Base-by-base conservation (phyloP, 2,113 vertebrate genomes). In the Cryptomyrus ogoouensis region DNA sequence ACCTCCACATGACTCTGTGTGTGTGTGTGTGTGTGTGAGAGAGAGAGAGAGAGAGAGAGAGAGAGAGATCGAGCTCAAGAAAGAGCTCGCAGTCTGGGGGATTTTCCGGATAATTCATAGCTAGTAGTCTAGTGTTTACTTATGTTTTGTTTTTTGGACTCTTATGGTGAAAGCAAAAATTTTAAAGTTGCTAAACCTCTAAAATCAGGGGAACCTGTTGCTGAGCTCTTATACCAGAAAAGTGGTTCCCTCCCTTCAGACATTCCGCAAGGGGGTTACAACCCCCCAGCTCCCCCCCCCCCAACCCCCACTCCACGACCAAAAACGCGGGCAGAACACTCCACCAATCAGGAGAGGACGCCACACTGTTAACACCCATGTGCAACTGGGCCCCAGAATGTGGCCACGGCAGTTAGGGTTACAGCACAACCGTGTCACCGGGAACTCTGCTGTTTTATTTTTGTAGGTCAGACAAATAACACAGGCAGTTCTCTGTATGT, bases 291-390 rank as follows among this genome's bases (percentile, higher is more conserved):
- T 15, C 46, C 56, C 10, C 87, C 44, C 89, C 70, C 88, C 83
- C 83, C 1, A 42, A 91, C 31, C 70, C 31, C 74, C 90, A 85
- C 7, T 5, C 88, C 83, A 83, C 31, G 0, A 46, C 42, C 21
- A 90, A 90, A 12, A 83, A 74, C 90, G 89, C 92, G 91, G 49
- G 90, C 92, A 92, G 31, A 87, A 89, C 31, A 84, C 56, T 39
- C 47, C 62, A 89, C 44, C 50, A 3, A 86, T 94, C 93, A 89
- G 93, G 93, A 88, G 2, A 77, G 21, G 91, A 66, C 92, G 92
- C 90, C 47, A 94, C 90, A 91, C 91, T 91, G 93, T 91, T 92
- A 77, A 91, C 90, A 92, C 90, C 88, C 52, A 13, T 84, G 87
- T 93, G 90, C 88, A 91, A 87, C 88, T 90, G 39, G 13, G 27